Evolutionary conservation across 2,888 invertebrate species (phyloP).

Genomic region (Eristalinus aeneus): DNA sequence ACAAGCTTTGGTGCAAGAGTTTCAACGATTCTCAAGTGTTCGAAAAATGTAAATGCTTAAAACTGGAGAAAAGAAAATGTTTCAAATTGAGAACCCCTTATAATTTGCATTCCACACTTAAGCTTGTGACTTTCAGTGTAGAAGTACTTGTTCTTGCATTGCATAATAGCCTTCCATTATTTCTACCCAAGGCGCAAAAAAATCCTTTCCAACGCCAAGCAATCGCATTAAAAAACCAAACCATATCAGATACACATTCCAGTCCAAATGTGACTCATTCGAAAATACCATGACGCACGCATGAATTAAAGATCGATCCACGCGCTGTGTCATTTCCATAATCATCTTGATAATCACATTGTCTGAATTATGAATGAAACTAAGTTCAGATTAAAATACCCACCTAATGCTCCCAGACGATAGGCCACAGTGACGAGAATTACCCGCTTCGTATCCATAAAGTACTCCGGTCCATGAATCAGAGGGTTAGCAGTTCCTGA

Average conservation of each 20-base stretch:
- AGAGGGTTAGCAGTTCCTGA: slow-evolving; percentile 80
- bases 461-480: slow-evolving; percentile 81
- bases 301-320: not conserved
- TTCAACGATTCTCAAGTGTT: too few species aligned
- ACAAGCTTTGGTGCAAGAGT: too few species aligned
- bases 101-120: too few species aligned
- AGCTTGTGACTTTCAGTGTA: too few species aligned
- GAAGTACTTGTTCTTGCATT: too few species aligned
- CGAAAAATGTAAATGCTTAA: too few species aligned
- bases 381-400: slow-evolving; percentile 28
- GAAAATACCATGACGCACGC: not conserved
- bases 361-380: not conserved
- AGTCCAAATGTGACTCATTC: not conserved
- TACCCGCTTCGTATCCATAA: slow-evolving; percentile 81
- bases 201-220: too few species aligned
- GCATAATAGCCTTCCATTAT: too few species aligned
- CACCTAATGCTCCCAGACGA: slow-evolving; percentile 79
- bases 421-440: slow-evolving; percentile 81
- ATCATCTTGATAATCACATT: not conserved
- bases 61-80: too few species aligned
- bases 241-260: not conserved
- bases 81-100: too few species aligned
- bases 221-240: not conserved
- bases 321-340: not conserved
- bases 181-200: too few species aligned